A percentile compares a stretch with the other conserved stretches of the same genome.
phyloP scores from a whole-genome alignment of 2,113 vertebrate species.

The Sylvia atricapilla region DNA sequence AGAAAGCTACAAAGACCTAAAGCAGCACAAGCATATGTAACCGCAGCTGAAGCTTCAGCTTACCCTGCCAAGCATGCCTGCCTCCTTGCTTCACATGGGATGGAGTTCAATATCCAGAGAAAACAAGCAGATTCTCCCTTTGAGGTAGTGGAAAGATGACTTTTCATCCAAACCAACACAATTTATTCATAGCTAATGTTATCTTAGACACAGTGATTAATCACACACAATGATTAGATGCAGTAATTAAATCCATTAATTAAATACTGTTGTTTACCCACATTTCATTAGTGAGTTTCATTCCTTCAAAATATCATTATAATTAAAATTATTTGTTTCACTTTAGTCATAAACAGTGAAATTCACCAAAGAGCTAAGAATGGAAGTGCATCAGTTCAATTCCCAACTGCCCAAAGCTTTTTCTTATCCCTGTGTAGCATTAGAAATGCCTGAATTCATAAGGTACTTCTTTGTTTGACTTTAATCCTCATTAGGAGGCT shows the following conservation, averaged over 20 bases:
- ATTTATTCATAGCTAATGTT: background rate
- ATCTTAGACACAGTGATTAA: slow-evolving; percentile 33
- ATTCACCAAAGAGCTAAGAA: background rate
- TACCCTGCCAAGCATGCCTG: background rate
- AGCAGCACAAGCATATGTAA: background rate
- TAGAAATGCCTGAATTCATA: background rate
- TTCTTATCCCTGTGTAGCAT: background rate
- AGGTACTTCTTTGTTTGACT: background rate
- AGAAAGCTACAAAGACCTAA: background rate
- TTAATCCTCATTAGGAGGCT: background rate
- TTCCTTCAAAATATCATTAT: background rate
- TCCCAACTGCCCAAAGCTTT: background rate
- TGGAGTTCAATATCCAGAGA: background rate
- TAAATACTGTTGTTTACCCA: slow-evolving; percentile 10
- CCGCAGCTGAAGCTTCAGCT: background rate
- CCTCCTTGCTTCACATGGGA: background rate
- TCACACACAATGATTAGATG: slow-evolving; percentile 17
- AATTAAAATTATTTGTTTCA: slow-evolving; percentile 19
- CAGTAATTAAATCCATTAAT: slow-evolving; percentile 39
- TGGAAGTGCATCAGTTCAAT: background rate
- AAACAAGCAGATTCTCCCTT: background rate
- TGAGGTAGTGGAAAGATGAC: background rate
- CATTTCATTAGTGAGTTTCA: background rate
- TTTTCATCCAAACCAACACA: background rate
- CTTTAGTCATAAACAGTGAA: background rate